A percentile compares a stretch with the other conserved stretches of the same genome.
Conservation (phyloP, 2,888 invertebrate genomes). For the Cheilosia variabilis region DNA sequence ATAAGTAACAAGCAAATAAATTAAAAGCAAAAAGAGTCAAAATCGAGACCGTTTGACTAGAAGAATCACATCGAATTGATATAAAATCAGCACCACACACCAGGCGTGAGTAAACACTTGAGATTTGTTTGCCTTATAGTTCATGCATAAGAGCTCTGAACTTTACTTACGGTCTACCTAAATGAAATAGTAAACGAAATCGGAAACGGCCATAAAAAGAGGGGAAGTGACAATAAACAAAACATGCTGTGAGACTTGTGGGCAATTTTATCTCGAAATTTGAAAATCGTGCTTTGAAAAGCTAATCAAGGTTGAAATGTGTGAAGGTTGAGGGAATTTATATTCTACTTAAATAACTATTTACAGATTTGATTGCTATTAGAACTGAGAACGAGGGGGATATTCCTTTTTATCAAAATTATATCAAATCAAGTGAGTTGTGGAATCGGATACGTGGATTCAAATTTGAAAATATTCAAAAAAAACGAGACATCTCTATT, state of each 20-base stretch:
- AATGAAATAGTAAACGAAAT: background rate
- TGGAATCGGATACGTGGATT: too few species aligned
- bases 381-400: too few species aligned
- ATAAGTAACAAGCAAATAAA: background rate
- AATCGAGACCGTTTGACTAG: background rate
- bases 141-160: conserved; percentile 30
- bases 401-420: too few species aligned
- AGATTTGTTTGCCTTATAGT: conserved; percentile 15
- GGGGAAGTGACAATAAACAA: background rate
- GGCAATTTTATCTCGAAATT: conserved; percentile 15
- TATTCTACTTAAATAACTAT: background rate
- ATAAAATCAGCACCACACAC: conserved; percentile 36
- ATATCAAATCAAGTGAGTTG: too few species aligned
- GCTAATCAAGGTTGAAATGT: background rate
- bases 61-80: conserved; percentile 37
- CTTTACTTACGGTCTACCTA: background rate
- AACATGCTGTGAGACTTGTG: conserved; percentile 14
- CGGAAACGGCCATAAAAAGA: background rate
- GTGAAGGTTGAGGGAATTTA: background rate
- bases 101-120: conserved; percentile 19
- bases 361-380: too few species aligned
- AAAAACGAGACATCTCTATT: too few species aligned
- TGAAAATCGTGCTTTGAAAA: background rate
- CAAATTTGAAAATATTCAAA: too few species aligned
- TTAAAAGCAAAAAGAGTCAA: background rate